Base-by-base conservation (phyloP, 1,140 invertebrate genomes). In the Drosophila sucinea region DNA sequence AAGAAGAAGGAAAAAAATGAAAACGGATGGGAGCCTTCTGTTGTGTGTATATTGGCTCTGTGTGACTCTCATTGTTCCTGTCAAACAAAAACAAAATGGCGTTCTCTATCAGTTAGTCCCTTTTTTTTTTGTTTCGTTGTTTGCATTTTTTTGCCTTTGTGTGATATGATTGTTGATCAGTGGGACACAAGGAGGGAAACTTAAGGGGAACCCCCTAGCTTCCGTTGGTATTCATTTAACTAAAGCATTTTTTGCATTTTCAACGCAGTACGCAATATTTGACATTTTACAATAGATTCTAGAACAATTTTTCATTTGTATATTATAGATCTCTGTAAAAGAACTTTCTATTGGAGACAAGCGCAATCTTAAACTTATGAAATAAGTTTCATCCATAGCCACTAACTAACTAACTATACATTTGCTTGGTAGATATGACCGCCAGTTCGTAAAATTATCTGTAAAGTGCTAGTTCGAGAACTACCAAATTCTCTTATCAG, bases 41-140 rank as follows among this genome's bases (percentile, higher is more conserved):
- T n/a, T 60, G 33, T 60, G 41, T 32, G 29, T 6, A 17, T 23
- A 30, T 51, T 51, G 44, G 44, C 44, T 51, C 44, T 51, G 44
- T 51, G 44, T 51, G 44, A 11, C 40, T 32, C 51, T 58, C 72
- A 75, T 75, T 75, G 64, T 75, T 62, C 73, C 72, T 60, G 55
- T 44, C 71, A 75, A 75, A 75, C 47, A 51, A 68, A 60, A 60
- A 55, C 6, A 51, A 68, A 66, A 70, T 63, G 60, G 29, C 44
- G 44, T 51, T 51, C 44, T 51, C 25, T 25, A 51, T 51, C 44
- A 60, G 57, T 67, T 57, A 11, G 67, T 57, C 17, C 32, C 23
- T 62, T 73, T 67, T 60, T 10, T 32, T 40, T 51, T 51, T 25
- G 6, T 51, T 51, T 51, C 44, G 5, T 51, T 27, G 17, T 44